Evolutionary conservation across 2,797 vertebrate genomes (phyloP).

Genomic region (Pipistrellus nathusii): DNA sequence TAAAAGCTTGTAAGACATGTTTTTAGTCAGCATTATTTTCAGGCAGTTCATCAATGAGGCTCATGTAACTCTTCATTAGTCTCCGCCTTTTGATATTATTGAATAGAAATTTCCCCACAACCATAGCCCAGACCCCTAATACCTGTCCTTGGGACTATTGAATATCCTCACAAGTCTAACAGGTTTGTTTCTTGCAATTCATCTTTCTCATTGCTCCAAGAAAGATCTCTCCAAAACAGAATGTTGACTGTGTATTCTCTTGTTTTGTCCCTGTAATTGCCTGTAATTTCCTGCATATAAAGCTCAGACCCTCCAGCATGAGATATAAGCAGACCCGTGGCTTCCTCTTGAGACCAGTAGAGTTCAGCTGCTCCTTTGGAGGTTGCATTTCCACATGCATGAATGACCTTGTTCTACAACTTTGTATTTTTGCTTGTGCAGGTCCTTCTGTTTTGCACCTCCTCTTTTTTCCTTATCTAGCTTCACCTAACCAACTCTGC

Average conservation of each 20-base stretch:
- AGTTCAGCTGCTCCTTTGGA: not conserved
- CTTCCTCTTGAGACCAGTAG: not conserved
- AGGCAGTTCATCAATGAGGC: not conserved
- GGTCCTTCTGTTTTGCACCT: not conserved
- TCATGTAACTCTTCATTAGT: not conserved
- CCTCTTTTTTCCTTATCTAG: not conserved
- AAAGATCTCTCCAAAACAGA: not conserved
- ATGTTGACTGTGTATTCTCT: not conserved
- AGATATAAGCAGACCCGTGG: accelerated
- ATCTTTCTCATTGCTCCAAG: not conserved
- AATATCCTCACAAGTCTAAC: not conserved
- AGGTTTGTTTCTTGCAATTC: not conserved
- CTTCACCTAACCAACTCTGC: not conserved
- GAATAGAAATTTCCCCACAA: not conserved
- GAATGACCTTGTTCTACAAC: accelerated
- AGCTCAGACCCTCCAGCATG: not conserved
- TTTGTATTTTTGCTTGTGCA: not conserved
- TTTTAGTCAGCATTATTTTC: not conserved
- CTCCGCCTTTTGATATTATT: not conserved
- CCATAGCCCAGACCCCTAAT: not conserved
- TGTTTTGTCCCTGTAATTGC: not conserved
- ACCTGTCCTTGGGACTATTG: not conserved
- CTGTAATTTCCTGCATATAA: not conserved
- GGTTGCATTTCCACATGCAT: not conserved
- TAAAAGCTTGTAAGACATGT: not conserved